A percentile compares a stretch with the other conserved stretches of the same genome.
Evolutionary conservation across 2,888 invertebrate species (phyloP).

Genomic region (Caenorhabditis becei): DNA sequence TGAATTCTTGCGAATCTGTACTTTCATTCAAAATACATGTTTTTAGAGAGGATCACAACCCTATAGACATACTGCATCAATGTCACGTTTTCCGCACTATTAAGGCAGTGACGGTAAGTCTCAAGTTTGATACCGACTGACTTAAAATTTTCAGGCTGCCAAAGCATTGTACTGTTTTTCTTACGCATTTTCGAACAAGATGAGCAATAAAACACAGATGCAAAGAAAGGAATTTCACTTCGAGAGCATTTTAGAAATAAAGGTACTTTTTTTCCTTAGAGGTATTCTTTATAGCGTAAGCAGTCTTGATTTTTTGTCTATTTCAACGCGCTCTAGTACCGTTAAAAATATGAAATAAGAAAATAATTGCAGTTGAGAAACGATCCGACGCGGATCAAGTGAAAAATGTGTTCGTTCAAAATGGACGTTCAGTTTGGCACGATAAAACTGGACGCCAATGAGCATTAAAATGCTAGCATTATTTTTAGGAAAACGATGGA

Average conservation of each 20-base stretch:
- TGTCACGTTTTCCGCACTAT: constrained; percentile 94
- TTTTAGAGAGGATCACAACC: constrained; percentile 34
- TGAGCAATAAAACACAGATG: constrained; percentile 33
- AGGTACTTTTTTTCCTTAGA: constrained; percentile 66
- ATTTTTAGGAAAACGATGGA: constrained; percentile 89
- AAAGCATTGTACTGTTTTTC: constrained; percentile 88
- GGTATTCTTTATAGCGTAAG: too few relatives aligned
- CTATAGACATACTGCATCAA: constrained; percentile 86
- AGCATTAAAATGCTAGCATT: too few relatives aligned
- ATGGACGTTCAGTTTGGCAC: too few relatives aligned
- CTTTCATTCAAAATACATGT: neutral
- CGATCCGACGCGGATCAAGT: too few relatives aligned
- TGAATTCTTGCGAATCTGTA: neutral
- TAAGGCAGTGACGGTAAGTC: constrained; percentile 73
- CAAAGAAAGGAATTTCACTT: constrained; percentile 87
- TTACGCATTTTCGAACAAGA: constrained; percentile 91
- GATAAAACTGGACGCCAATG: too few relatives aligned
- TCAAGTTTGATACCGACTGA: constrained; percentile 2
- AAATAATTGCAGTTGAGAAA: too few relatives aligned
- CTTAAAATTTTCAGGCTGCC: constrained; percentile 83
- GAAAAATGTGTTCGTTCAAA: too few relatives aligned
- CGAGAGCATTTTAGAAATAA: constrained; percentile 93
- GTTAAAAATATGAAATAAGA: too few relatives aligned
- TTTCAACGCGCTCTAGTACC: too few relatives aligned
- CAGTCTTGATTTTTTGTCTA: too few relatives aligned